Base-by-base conservation (phyloP, 2,888 invertebrate species). In the Platerodrilus igneus region DNA sequence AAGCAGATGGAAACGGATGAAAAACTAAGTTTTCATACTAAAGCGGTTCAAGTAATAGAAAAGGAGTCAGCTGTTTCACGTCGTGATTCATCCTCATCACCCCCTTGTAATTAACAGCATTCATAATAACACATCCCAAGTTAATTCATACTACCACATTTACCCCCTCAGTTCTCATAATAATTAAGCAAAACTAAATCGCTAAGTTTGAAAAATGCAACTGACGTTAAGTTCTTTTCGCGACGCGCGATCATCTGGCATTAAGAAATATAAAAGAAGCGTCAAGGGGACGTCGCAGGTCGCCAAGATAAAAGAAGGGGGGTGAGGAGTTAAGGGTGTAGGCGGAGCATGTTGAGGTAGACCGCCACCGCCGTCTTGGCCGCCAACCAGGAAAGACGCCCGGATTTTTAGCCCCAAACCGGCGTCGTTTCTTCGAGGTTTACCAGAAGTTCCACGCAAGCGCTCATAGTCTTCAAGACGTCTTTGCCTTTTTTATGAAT, bases 341-440 rank as follows among this genome's bases (percentile, higher is more conserved):
- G 69, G 68, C 69, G 69, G 67, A 64, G 68, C 69, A 57, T 69
- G 68, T 69, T 69, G 69, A 68, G 69, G 69, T 69, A 66, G 66
- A 68, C 69, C 69, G 68, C 67, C 67, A 66, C 67, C 67, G 65
- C 67, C 65, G 66, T 63, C 64, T 56, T 55, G 56, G 68, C 68
- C 68, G 62, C 69, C 69, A 68, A 69, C 68, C 68, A 68, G 68
- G 68, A 69, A 68, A 69, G 69, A 69, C 69, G 68, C 65, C 45
- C 65, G 67, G 68, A 68, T 69, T 69, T 69, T 69, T 69, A 66
- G 66, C 69, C 70, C 66, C 68, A 68, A 66, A 68, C 69, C 69
- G 66, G 65, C 67, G 66, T 67, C 67, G 67, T 68, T 69, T 68
- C 69, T 67, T 69, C 68, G 68, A 69, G 69, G 69, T 69, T 69